phyloP scores from a whole-genome alignment of 2,797 vertebrate species.

The Austrolebias charrua region DNA sequence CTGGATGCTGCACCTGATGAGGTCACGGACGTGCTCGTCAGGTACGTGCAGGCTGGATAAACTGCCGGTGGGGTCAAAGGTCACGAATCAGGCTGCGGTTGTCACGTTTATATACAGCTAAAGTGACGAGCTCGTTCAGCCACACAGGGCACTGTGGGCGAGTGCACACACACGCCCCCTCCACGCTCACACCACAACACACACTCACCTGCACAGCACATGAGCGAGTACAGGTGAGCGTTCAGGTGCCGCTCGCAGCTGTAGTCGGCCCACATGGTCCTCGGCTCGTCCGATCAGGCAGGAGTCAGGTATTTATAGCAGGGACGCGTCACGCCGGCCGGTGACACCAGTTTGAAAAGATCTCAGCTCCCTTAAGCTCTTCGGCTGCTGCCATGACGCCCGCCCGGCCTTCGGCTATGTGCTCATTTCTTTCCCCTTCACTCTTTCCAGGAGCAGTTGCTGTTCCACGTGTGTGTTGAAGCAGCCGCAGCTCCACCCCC shows the following conservation, averaged over 20 bases:
- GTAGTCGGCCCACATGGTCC: slow-evolving; percentile 79
- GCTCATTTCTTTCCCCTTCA: slow-evolving; percentile 1
- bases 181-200: slow-evolving; percentile 21
- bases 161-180: slow-evolving; percentile 19
- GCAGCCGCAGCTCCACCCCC: slow-evolving; percentile 50
- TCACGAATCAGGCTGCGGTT: not conserved
- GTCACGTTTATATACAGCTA: not conserved
- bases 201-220: slow-evolving; percentile 92
- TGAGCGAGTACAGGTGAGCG: slow-evolving; percentile 88
- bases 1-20: not conserved
- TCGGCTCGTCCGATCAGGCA: slow-evolving; percentile 24
- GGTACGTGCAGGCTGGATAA: not conserved
- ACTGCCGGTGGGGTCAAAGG: not conserved
- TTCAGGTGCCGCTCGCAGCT: slow-evolving; percentile 83
- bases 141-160: slow-evolving; percentile 59
- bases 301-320: slow-evolving; percentile 48
- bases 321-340: slow-evolving; percentile 20
- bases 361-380: not conserved
- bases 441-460: slow-evolving; percentile 2
- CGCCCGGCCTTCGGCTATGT: not conserved
- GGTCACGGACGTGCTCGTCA: not conserved
- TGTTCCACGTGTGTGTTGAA: slow-evolving; percentile 75
- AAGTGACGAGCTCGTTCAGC: slow-evolving; percentile 26
- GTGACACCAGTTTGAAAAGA: slow-evolving; percentile 20
- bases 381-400: slow-evolving; percentile 33